These are phyloP conservation scores for Xenopus petersii DNA, from an alignment of 2,797 vertebrate genomes.

Conservation along the genomic window DNA sequence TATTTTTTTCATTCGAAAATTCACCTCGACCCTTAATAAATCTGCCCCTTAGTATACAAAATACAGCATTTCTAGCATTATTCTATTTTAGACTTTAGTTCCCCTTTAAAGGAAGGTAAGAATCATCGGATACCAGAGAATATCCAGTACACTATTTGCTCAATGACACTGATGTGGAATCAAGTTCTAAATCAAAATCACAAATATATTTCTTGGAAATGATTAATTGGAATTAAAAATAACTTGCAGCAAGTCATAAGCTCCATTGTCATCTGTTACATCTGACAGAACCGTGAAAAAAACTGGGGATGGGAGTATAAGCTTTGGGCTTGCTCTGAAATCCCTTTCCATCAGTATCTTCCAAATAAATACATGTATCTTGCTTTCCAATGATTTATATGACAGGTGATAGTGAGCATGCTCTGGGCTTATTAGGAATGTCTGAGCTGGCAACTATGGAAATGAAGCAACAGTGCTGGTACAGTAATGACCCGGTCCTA, in stretches of 20 bases:
- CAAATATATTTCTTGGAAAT: conserved; percentile 61
- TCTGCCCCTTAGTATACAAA: too few relatives aligned
- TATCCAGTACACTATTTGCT: too few relatives aligned
- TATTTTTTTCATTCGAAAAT: too few relatives aligned
- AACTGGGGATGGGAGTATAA: conserved; percentile 15
- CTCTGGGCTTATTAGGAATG: too few relatives aligned
- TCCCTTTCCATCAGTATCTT: neutral
- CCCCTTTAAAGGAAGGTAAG: too few relatives aligned
- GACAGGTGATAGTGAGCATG: neutral
- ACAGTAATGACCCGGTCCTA: too few relatives aligned
- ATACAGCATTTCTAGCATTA: too few relatives aligned
- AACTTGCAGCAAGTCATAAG: conserved; percentile 42
- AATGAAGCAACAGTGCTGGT: too few relatives aligned
- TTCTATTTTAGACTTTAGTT: too few relatives aligned
- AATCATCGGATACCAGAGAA: too few relatives aligned
- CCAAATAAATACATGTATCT: conserved; percentile 46
- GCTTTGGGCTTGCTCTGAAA: conserved; percentile 21
- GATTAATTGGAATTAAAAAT: conserved; percentile 64
- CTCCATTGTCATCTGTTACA: conserved; percentile 30
- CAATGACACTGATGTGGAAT: neutral
- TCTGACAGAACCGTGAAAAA: conserved; percentile 45
- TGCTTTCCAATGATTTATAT: conserved; percentile 38
- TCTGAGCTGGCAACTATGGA: too few relatives aligned
- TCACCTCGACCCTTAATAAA: too few relatives aligned
- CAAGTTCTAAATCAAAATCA: conserved; percentile 42